Evolutionary conservation across 1,140 invertebrate genomes (phyloP), one percentile per base, ranked within the genome.

Genomic region (Calephelis virginiensis): DNA sequence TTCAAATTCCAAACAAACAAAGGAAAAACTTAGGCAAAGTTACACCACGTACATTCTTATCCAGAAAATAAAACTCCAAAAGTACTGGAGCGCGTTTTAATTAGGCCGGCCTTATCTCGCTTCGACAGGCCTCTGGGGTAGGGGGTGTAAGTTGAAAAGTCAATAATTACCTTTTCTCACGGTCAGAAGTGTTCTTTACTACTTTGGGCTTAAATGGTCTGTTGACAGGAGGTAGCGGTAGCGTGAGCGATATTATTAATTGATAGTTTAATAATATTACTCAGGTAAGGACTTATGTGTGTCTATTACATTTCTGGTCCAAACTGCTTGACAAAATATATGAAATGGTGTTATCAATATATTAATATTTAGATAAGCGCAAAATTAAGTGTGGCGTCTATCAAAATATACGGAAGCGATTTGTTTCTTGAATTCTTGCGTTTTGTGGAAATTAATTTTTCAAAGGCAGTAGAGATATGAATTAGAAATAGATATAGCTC

Each of bases 141-240:
- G 38, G 56, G 64, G 63, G 38, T 56, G 68, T 61, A 56, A 45
- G 45, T 75, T 72, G 75, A 81, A 78, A 83, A 80, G 77, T 81
- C 78, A 83, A 83, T 83, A 79, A 81, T 81, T 83, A 80, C 79
- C 77, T 83, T 78, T 73, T 75, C 75, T 72, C 73, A 76, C 73
- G 74, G 76, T 77, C 75, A 78, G 75, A 71, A 81, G 75, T 81
- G 80, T 70, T 75, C 65, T 71, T 68, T 66, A 68, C 53, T 61
- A 64, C 53, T 59, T 37, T 37, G 53, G 53, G 53, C 37, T 28
- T 38, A 37, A 37, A 37, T 59, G 53, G 28, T 59, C 37, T 59
- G 28, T 38, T 7, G 28, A 38, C 17, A 48, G 13, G 45, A 13
- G 13, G 49, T 11, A 11, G 48, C n/a, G 37, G n/a, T n/a, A 17